A percentile compares a stretch with the other conserved stretches of the same genome.
phyloP scores from a whole-genome alignment of 2,888 invertebrate genomes.

The Colostygia pectinataria region DNA sequence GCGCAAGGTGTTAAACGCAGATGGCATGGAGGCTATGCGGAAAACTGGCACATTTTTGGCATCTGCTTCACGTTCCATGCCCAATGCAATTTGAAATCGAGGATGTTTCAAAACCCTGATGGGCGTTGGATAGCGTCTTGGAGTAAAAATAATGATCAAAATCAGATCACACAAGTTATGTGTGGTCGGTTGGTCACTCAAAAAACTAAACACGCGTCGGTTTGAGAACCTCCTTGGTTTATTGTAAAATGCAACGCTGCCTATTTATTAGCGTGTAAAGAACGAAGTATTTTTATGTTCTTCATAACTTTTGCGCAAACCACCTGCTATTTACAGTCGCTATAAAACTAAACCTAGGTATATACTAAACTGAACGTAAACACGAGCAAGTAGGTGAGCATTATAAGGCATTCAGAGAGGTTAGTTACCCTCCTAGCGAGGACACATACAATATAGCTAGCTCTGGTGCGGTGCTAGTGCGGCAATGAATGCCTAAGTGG shows the following conservation, averaged over 20 bases:
- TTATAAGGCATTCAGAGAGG: slow-evolving; percentile 53
- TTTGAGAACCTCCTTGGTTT: too few species aligned
- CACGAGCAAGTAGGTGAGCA: slow-evolving; percentile 18
- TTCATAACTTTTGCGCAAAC: too few species aligned
- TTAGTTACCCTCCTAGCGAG: slow-evolving; percentile 64
- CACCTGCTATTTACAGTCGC: neutral
- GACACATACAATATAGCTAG: slow-evolving; percentile 29
- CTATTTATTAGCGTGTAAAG: too few species aligned
- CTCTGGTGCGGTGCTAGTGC: slow-evolving; percentile 38
- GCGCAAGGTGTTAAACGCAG: too few species aligned
- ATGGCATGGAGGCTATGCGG: too few species aligned
- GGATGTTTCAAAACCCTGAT: slow-evolving; percentile 7
- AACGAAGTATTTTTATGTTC: too few species aligned
- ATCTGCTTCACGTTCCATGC: slow-evolving; percentile 16
- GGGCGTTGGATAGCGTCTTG: neutral
- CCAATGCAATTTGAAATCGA: slow-evolving; percentile 20
- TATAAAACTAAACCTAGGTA: neutral
- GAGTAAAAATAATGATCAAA: neutral
- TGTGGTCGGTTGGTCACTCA: too few species aligned
- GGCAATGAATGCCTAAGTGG: slow-evolving; percentile 71
- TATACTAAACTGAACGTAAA: slow-evolving; percentile 2
- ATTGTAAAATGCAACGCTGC: too few species aligned
- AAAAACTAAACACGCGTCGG: too few species aligned
- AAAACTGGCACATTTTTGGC: too few species aligned
- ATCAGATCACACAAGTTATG: too few species aligned